Base-by-base conservation (phyloP, 1,140 invertebrate genomes). In the Heliconius melpomene region DNA sequence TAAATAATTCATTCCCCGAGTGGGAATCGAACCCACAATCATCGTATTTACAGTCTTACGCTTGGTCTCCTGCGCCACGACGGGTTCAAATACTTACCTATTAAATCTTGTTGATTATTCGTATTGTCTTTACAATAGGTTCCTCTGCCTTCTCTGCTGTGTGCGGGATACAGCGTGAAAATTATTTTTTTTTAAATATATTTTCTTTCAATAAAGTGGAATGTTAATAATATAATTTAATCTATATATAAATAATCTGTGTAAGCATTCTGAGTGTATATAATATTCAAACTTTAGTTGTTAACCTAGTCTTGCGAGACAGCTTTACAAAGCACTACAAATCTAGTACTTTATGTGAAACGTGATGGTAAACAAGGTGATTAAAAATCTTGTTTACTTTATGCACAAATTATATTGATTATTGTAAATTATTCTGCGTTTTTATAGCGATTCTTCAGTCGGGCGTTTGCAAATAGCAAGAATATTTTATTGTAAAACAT, bases 311-410 rank as follows among this genome's bases (percentile, higher is more conserved):
- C 60, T 29, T 66, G 26, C 60, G 13, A 66, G 23, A 66, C 26
- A 29, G 60, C 60, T 66, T 66, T 29, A 66, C 60, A 66, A 66
- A 66, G 60, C 60, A 29, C 60, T 29, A 66, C 60, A 66, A 66
- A 66, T 66, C 60, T 66, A 66, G 60, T 66, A 66, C 60, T 66
- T 66, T 66, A 66, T 66, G 60, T 29, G 9, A 66, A 29, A 29
- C 60, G 60, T 66, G 60, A 66, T 66, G 26, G 60, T 66, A 66
- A 66, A 66, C 60, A 66, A 29, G 11, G 60, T 66, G 60, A 66
- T 81, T 32, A 73, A 81, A 81, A 74, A 78, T 81, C 80, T 79
- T 79, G 73, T 52, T 57, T 79, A 79, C 72, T 78, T 75, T 78
- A 74, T 57, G 52, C 78, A 81, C 72, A 78, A 81, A 78, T 78